phyloP scores from a whole-genome alignment of 1,140 invertebrate genomes.

The Tetramorium simillimum region DNA sequence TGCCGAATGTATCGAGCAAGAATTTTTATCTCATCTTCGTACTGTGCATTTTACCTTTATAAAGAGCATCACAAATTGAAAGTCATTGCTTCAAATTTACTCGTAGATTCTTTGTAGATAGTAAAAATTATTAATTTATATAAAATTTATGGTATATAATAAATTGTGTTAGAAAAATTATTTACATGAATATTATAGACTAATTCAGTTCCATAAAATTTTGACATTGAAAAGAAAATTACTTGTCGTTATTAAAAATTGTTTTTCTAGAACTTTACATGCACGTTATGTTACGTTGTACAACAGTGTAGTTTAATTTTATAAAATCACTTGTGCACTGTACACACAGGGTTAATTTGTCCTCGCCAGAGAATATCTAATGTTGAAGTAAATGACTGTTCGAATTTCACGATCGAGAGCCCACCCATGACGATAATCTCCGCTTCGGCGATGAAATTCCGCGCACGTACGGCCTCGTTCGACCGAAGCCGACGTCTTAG shows the following conservation, averaged over 20 bases:
- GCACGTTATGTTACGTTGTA: neutral
- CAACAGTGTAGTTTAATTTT: neutral
- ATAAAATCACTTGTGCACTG: constrained; percentile 19
- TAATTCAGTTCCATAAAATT: neutral
- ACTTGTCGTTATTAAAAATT: neutral
- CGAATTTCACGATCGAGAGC: constrained; percentile 54
- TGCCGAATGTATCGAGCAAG: neutral
- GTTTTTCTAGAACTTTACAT: neutral
- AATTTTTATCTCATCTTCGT: constrained; percentile 20
- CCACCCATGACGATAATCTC: constrained; percentile 37
- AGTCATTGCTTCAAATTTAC: neutral
- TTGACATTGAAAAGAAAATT: neutral
- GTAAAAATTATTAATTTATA: neutral
- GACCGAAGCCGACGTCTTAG: constrained; percentile 42
- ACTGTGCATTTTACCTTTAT: neutral
- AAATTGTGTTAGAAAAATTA: neutral
- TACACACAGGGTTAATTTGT: constrained; percentile 23
- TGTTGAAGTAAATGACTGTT: constrained; percentile 48
- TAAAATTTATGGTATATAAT: too few species aligned
- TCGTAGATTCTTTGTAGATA: neutral
- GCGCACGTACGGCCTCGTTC: constrained; percentile 42
- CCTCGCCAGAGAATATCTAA: constrained; percentile 36
- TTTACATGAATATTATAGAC: neutral
- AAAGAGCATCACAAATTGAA: neutral
- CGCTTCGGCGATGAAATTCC: constrained; percentile 43